Conservation (phyloP, 2,113 vertebrate species). For the Trogon melanurus region DNA sequence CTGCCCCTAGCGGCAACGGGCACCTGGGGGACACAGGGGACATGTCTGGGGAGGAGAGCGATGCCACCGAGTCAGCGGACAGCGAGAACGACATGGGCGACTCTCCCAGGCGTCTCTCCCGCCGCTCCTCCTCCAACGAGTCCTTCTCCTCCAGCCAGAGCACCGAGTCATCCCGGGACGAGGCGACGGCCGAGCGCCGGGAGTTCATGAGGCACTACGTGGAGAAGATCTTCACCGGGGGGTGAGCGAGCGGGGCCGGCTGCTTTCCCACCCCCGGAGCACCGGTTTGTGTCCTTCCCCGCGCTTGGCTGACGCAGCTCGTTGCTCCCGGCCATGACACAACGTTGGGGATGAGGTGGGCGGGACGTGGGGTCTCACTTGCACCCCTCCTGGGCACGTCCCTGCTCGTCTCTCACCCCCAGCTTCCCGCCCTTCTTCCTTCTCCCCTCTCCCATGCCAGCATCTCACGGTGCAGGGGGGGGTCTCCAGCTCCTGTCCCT, state of each 20-base stretch:
- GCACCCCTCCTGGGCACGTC: neutral
- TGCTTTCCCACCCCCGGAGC: accelerated
- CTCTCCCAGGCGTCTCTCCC: constrained; percentile 73
- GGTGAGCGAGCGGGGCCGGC: constrained; percentile 65
- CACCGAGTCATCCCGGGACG: constrained; percentile 74
- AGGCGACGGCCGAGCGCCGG: constrained; percentile 74
- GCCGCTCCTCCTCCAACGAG: constrained; percentile 85
- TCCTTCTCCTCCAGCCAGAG: constrained; percentile 90
- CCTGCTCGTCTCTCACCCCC: neutral
- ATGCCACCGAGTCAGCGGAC: constrained; percentile 92
- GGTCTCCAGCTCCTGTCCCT: neutral
- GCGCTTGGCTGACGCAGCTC: accelerated
- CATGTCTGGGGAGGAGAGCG: constrained; percentile 76
- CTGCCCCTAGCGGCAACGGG: constrained; percentile 1
- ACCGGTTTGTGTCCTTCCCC: accelerated
- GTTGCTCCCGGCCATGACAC: accelerated
- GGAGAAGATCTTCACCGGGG: constrained; percentile 89
- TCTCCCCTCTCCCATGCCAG: neutral
- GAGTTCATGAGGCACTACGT: constrained; percentile 91
- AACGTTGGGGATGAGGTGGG: accelerated
- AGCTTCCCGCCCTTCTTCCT: neutral
- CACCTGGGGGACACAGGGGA: neutral
- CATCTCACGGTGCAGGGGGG: accelerated
- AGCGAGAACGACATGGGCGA: constrained; percentile 89
- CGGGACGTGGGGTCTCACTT: neutral